These are phyloP conservation scores for Ovibos moschatus DNA, from an alignment of 2,113 vertebrate species.

Conservation along the genomic window DNA sequence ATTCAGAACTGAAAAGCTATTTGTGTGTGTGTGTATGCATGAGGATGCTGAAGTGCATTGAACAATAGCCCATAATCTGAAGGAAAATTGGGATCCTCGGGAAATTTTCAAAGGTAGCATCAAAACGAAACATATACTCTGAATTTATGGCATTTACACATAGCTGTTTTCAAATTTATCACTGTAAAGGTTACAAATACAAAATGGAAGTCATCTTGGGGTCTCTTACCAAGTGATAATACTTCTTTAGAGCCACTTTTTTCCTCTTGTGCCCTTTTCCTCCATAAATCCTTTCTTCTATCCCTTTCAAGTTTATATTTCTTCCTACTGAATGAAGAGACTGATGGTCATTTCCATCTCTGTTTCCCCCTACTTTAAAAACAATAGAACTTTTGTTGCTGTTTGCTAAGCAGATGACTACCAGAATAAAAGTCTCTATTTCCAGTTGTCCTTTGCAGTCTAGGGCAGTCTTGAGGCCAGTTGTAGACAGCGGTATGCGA, in stretches of 20 bases:
- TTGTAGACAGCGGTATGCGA: background rate
- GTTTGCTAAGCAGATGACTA: background rate
- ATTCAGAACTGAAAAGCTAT: background rate
- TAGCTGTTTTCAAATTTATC: conserved; percentile 54
- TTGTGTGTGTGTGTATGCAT: background rate
- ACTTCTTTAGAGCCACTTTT: background rate
- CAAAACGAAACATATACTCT: conserved; percentile 43
- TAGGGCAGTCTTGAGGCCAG: background rate
- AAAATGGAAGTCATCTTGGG: background rate
- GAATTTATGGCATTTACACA: conserved; percentile 30
- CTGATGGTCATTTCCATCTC: background rate
- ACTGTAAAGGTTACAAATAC: background rate
- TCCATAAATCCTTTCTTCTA: background rate
- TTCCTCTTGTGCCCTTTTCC: background rate
- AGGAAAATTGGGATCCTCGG: conserved; percentile 12
- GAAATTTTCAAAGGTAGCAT: conserved; percentile 48
- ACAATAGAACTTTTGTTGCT: background rate
- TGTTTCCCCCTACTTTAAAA: background rate
- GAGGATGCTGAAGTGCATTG: background rate
- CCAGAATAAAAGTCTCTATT: background rate
- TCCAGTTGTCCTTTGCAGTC: background rate
- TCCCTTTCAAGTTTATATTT: background rate
- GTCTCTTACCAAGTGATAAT: background rate
- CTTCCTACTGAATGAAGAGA: background rate
- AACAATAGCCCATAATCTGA: background rate